These are phyloP conservation scores for Euura saliciscinereae DNA, from an alignment of 1,140 invertebrate species.

Conservation along the genomic window DNA sequence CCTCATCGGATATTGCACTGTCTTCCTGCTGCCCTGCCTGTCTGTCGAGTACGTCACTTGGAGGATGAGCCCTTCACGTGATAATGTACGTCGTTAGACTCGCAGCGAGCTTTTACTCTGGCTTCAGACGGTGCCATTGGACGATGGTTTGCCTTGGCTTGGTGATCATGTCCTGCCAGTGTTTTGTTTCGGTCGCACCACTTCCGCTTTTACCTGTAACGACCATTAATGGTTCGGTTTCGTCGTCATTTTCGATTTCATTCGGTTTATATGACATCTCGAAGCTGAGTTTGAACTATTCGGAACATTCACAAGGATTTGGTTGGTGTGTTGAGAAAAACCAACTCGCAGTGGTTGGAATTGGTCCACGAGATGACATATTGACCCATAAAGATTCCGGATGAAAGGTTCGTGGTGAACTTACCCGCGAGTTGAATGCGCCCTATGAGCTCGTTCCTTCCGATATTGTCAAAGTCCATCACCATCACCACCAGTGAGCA, in stretches of 20 bases:
- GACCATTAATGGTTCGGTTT: too few relatives aligned
- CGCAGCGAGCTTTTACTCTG: conserved; percentile 66
- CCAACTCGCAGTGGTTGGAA: too few relatives aligned
- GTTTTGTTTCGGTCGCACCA: conserved; percentile 89
- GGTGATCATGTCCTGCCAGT: conserved; percentile 96
- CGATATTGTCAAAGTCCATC: conserved; percentile 95
- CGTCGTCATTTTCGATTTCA: too few relatives aligned
- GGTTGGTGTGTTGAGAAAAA: too few relatives aligned
- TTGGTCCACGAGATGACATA: too few relatives aligned
- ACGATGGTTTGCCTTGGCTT: conserved; percentile 92
- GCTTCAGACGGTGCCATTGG: conserved; percentile 89
- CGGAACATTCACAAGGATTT: too few relatives aligned
- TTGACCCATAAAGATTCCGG: too few relatives aligned
- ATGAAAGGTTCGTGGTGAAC: conserved; percentile 20
- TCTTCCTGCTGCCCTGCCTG: background rate
- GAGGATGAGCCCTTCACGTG: background rate
- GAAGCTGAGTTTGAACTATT: too few relatives aligned
- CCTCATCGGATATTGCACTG: background rate
- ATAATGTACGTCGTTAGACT: background rate
- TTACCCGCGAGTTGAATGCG: conserved; percentile 85
- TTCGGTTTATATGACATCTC: too few relatives aligned
- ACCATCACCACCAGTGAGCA: conserved; percentile 91
- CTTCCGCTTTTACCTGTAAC: conserved; percentile 85
- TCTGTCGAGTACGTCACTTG: background rate
- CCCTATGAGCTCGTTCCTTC: conserved; percentile 90